A percentile compares a stretch with the other conserved stretches of the same genome.
phyloP scores from a whole-genome alignment of 2,797 vertebrate species.

The Phataginus tricuspis region DNA sequence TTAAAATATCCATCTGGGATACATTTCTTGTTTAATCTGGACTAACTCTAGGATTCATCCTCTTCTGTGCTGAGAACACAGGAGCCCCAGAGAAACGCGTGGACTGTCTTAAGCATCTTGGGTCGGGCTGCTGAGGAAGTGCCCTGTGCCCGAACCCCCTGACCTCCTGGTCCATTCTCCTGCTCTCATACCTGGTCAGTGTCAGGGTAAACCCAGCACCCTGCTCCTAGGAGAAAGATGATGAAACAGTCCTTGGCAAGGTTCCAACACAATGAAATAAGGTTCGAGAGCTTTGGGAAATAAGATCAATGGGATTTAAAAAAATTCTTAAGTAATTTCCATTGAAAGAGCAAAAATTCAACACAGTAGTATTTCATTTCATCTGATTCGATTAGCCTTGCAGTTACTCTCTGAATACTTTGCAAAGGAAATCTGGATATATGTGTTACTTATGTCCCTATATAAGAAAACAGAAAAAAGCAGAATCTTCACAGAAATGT shows the following conservation, averaged over 20 bases:
- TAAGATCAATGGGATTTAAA: background rate
- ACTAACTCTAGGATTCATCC: conserved; percentile 13
- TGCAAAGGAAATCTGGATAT: background rate
- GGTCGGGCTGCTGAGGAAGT: background rate
- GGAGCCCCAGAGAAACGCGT: background rate
- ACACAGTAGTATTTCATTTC: background rate
- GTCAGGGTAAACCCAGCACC: background rate
- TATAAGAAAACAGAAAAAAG: background rate
- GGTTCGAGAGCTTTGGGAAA: background rate
- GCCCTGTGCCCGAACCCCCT: background rate
- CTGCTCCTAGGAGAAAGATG: background rate
- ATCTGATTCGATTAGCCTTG: background rate
- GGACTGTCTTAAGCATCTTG: background rate
- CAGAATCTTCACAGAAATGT: background rate
- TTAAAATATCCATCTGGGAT: conserved; percentile 27
- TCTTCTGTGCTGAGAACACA: background rate
- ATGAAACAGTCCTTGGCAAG: background rate
- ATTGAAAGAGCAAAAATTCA: conserved; percentile 4
- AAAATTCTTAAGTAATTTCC: conserved; percentile 11
- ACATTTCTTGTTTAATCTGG: conserved; percentile 34
- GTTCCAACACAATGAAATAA: background rate
- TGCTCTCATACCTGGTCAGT: conserved; percentile 21
- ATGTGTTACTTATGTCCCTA: background rate
- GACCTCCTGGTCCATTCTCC: background rate
- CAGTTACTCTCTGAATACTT: background rate